Evolutionary conservation across 2,113 vertebrate genomes (phyloP).

Genomic region (Sclerurus mexicanus): DNA sequence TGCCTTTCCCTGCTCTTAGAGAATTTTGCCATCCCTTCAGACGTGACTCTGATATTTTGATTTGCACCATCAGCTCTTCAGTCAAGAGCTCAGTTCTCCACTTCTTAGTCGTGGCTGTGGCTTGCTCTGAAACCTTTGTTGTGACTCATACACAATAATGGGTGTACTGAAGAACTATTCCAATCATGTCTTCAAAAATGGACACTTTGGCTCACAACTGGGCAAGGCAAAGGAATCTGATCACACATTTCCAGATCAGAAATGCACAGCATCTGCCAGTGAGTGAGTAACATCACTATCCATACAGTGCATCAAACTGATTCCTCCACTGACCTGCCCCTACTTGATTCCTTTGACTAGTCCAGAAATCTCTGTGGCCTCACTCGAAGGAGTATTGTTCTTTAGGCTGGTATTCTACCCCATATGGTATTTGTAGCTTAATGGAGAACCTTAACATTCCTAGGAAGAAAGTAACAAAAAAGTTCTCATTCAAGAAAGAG

Average conservation of each 20-base stretch:
- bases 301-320: neutral
- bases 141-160: neutral
- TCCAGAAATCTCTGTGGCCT: neutral
- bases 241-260: neutral
- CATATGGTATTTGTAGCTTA: neutral
- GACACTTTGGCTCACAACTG: neutral
- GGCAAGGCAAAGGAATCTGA: neutral
- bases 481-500: neutral
- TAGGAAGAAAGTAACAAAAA: neutral
- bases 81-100: neutral
- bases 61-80: neutral
- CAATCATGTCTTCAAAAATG: neutral
- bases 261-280: neutral
- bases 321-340: neutral
- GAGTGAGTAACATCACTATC: neutral
- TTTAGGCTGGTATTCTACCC: neutral
- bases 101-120: accelerated
- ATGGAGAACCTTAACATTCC: neutral
- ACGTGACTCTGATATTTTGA: neutral
- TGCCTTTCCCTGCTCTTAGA: neutral
- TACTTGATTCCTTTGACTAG: neutral
- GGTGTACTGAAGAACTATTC: neutral
- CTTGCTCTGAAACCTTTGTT: neutral
- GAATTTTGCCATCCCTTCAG: neutral
- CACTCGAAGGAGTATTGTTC: neutral